phyloP scores from a whole-genome alignment of 2,797 vertebrate species.

The Microctenopoma stevenorrisi region DNA sequence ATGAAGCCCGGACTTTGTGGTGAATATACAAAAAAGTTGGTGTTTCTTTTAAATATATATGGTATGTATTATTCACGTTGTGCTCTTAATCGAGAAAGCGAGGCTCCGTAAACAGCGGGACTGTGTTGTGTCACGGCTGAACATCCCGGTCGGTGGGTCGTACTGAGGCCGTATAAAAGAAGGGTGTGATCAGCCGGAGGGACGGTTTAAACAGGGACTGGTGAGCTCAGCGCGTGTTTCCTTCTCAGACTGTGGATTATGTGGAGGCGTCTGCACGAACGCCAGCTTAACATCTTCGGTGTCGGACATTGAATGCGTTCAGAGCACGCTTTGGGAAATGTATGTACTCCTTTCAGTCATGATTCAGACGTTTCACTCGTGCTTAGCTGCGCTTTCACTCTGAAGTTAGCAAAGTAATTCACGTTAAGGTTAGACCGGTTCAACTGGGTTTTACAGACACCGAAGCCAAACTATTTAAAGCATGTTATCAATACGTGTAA shows the following conservation, averaged over 20 bases:
- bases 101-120: neutral
- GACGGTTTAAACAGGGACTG: conserved; percentile 34
- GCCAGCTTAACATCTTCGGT: conserved; percentile 49
- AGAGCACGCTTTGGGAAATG: conserved; percentile 53
- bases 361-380: neutral
- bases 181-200: conserved; percentile 33
- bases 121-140: conserved; percentile 51
- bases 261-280: conserved; percentile 60
- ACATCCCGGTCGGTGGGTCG: conserved; percentile 51
- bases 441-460: neutral
- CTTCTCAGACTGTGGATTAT: conserved; percentile 50
- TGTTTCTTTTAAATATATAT: neutral
- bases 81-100: neutral
- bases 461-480: neutral
- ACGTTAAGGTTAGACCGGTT: neutral
- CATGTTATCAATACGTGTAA: neutral
- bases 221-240: neutral
- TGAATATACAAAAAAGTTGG: conserved; percentile 9
- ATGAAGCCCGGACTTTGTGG: neutral
- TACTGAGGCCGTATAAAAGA: conserved; percentile 78
- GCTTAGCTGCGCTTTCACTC: neutral
- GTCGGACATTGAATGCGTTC: conserved; percentile 57
- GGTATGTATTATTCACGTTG: rapidly evolving
- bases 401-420: neutral
- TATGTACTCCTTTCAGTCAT: conserved; percentile 59